Evolutionary conservation across 2,888 invertebrate species (phyloP).

Genomic region (Drosophila koepferae): DNA sequence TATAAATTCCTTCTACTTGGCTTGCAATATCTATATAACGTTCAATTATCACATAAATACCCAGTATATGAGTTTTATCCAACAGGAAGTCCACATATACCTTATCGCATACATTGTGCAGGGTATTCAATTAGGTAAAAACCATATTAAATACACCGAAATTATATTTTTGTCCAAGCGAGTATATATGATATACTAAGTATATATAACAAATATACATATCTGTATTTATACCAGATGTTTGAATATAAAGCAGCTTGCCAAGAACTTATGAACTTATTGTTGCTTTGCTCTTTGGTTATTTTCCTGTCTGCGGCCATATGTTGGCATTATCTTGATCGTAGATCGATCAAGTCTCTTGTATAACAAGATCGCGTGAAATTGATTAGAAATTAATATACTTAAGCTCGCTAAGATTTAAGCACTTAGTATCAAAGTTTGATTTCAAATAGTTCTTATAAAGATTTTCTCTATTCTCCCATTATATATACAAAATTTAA

Average conservation of each 20-base stretch:
- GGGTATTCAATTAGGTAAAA: constrained; percentile 1
- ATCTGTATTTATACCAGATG: constrained; percentile 42
- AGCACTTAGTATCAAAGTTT: not conserved
- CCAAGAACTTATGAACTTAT: constrained; percentile 12
- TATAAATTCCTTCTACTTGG: too few relatives aligned
- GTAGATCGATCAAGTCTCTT: not conserved
- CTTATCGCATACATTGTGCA: not conserved
- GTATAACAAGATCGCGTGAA: not conserved
- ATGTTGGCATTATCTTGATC: not conserved
- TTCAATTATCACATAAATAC: not conserved
- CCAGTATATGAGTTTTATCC: not conserved
- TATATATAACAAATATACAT: not conserved
- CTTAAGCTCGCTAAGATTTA: not conserved
- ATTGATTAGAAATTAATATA: not conserved
- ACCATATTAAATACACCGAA: constrained; percentile 10
- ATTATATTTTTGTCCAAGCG: constrained; percentile 6
- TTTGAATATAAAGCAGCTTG: constrained; percentile 10
- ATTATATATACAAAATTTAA: not conserved
- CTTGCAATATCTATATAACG: too few relatives aligned
- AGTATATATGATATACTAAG: constrained; percentile 1
- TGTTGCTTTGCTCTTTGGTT: not conserved
- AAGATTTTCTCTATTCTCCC: not conserved
- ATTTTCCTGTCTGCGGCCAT: not conserved
- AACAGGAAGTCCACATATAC: not conserved
- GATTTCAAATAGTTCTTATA: not conserved